Evolutionary conservation across 53 echinoderm and acorn worm genomes (phyloP), one percentile per base, ranked within the genome.

Genomic region (Stichopus horrens): DNA sequence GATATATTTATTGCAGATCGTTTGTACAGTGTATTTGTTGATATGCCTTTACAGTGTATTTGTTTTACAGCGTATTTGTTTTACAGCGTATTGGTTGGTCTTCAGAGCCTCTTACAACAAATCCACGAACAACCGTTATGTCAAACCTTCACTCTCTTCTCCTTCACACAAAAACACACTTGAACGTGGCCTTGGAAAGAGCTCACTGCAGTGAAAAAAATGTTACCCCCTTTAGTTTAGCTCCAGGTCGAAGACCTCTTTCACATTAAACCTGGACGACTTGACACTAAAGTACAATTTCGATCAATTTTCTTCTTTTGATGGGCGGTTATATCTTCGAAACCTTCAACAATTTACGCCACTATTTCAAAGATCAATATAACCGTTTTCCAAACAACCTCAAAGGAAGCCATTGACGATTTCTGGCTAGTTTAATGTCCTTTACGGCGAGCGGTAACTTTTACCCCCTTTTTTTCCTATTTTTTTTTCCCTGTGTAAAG

Each of bases 251-350:
- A 63, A 63, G 11, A 63, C 63, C 63, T 63, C 63, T 63, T 63
- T 63, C 16, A 10, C 63, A 63, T 63, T 63, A 63, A 63, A 63
- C 63, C 16, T 63, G 4, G 16, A 10, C 63, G 16, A 6, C 11
- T 63, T 63, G 63, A 63, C 10, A 13, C 63, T 63, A 71, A 71
- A 71, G 71, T 71, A 71, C 71, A 71, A 20, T 71, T 71, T 71
- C 71, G 71, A 71, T 71, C 71, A 71, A 71, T 71, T 71, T 37
- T 19, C n/a, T 13, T 71, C 16, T 71, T 71, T 71, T 13, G 18
- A 71, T 71, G 19, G 71, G n/a, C 19, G 19, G 14, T 71, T 71
- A 37, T 37, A 71, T 71, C 71, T 18, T 16, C 71, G 19, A 71
- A 71, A 71, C 71, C 71, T 71, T 71, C 14, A 71, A 71, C 71